Percentiles rank a stretch among this genome's conserved stretches.
Evolutionary conservation across 2,113 vertebrate genomes (phyloP).

Genomic region (Ahaetulla prasina): DNA sequence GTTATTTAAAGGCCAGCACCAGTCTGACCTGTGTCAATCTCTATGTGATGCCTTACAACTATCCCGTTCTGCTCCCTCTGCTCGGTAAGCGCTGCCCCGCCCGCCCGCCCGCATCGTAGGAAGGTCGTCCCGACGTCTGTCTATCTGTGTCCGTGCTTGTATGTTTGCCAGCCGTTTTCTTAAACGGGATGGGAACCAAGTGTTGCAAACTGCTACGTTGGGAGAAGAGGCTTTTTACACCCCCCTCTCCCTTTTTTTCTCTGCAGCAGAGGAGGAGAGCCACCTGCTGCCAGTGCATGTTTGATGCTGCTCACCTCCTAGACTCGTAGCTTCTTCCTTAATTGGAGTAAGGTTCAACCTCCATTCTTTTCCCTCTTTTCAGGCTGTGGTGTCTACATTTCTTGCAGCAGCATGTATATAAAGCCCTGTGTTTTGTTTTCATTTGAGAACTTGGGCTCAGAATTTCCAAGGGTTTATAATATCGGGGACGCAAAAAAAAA

Average conservation of each 20-base stretch:
- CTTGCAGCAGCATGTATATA: constrained; percentile 56
- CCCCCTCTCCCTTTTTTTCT: constrained; percentile 64
- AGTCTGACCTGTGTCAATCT: constrained; percentile 82
- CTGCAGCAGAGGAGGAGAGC: constrained; percentile 64
- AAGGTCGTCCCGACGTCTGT: constrained; percentile 27
- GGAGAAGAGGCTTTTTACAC: constrained; percentile 64
- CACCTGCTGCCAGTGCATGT: constrained; percentile 64
- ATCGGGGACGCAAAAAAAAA: neutral
- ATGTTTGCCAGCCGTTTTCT: constrained; percentile 48
- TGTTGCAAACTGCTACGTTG: constrained; percentile 63
- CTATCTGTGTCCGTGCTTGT: constrained; percentile 47
- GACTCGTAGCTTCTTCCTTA: constrained; percentile 69
- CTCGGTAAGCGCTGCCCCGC: constrained; percentile 70
- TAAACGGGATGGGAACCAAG: constrained; percentile 58
- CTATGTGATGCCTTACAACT: constrained; percentile 86
- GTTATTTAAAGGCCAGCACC: constrained; percentile 82
- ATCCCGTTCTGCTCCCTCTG: constrained; percentile 78
- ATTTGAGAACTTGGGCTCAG: neutral
- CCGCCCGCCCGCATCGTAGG: neutral
- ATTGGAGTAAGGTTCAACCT: constrained; percentile 66
- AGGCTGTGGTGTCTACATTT: constrained; percentile 65
- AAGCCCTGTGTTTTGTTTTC: constrained; percentile 45
- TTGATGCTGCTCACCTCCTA: constrained; percentile 68
- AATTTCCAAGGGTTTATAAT: constrained; percentile 22
- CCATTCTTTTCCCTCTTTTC: constrained; percentile 61